Base-by-base conservation (phyloP, 1,140 invertebrate species). In the Oscheius sp. region DNA sequence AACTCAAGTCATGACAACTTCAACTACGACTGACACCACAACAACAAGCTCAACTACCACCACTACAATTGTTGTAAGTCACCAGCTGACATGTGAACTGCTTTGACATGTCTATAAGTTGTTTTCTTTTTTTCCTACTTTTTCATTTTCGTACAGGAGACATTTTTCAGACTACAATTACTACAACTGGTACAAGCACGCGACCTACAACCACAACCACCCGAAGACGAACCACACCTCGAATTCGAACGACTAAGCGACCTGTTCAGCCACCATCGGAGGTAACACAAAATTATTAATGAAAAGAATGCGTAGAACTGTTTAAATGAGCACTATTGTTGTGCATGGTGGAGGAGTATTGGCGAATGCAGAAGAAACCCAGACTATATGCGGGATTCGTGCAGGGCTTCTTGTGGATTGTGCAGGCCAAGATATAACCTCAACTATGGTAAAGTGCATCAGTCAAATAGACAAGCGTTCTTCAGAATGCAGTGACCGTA, bases 301-400 rank as follows among this genome's bases (percentile, higher is more conserved):
- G 7, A 42, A 42, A 42, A n/a, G 7, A 42, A 29, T 42, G 65
- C 64, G 42, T 63, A 70, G 31, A 65, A 35, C 26, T 76, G 74
- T 64, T 76, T 74, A 59, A 76, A 76, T 58, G 71, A 76, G 32
- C 55, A 76, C 34, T 59, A 75, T 42, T 76, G 74, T 58, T 76
- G 74, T 45, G 61, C 36, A 7, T 68, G 26, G n/a, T 76, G 74
- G 74, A 61, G 71, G n/a, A 42, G 70, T 15, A 64, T 49, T 15
- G 71, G 74, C 46, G 71, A 76, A 65, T 76, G 74, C 31, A 49
- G 62, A 0, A 67, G 63, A 62, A 76, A 76, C 34, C 26, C 74
- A 18, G 71, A 42, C 7, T 76, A 76, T 45, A 76, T 76, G 74
- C 45, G 38, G 31, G 66, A 67, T 32, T 74, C 63, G 68, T 74